Evolutionary conservation across 1,140 invertebrate species (phyloP).

Genomic region (Cherax destructor): DNA sequence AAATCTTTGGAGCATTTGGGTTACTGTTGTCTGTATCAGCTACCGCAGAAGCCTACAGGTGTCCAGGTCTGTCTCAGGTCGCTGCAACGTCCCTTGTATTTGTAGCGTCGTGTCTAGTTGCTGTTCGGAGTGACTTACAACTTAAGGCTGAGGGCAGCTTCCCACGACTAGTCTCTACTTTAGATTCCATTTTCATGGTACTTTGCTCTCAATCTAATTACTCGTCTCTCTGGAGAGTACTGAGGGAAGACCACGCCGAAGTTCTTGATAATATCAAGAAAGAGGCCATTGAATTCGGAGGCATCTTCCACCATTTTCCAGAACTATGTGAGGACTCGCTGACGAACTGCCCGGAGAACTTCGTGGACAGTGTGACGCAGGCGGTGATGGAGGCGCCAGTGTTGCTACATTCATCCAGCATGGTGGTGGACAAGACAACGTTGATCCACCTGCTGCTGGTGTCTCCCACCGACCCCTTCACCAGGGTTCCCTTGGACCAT

Average conservation of each 20-base stretch:
- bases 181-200: not conserved
- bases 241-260: too few relatives aligned
- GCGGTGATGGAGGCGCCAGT: slow-evolving; percentile 17
- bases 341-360: not conserved
- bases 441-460: not conserved
- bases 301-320: not conserved
- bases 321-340: not conserved
- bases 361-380: slow-evolving; percentile 26
- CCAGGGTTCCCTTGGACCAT: not conserved
- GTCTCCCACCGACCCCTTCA: slow-evolving; percentile 17
- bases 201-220: too few relatives aligned
- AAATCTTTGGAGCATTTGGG: not conserved
- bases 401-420: not conserved
- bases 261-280: too few relatives aligned
- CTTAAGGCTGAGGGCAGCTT: too few relatives aligned
- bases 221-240: not conserved
- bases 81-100: not conserved
- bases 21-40: not conserved
- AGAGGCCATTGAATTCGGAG: not conserved
- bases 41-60: not conserved
- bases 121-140: too few relatives aligned
- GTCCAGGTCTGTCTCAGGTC: not conserved
- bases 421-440: slow-evolving; percentile 30
- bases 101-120: not conserved
- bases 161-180: not conserved